These are phyloP conservation scores for Malthinus seriepunctatus DNA, from an alignment of 2,888 invertebrate species.

Conservation along the genomic window DNA sequence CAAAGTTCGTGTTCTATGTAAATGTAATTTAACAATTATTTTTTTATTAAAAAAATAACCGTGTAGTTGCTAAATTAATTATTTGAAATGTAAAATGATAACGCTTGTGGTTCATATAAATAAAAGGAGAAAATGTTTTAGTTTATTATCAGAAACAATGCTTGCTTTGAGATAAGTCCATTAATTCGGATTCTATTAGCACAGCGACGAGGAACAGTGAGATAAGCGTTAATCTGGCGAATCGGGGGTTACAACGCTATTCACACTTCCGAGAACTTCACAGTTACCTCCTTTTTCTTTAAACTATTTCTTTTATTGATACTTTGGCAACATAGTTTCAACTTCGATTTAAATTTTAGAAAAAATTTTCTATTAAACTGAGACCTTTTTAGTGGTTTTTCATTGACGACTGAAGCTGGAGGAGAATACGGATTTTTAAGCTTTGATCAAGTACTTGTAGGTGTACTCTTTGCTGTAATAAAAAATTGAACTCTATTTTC, in stretches of 20 bases:
- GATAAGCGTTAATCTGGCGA: conserved; percentile 42
- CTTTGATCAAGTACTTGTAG: too few species aligned
- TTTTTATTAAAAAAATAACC: not conserved
- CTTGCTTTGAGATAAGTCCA: conserved; percentile 41
- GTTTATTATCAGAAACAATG: conserved; percentile 41
- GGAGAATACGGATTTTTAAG: too few species aligned
- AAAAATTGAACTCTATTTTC: too few species aligned
- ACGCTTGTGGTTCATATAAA: conserved; percentile 36
- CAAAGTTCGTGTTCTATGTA: conserved; percentile 9
- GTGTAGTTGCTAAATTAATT: conserved; percentile 39
- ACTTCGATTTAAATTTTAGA: too few species aligned
- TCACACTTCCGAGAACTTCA: conserved; percentile 35
- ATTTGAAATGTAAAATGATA: conserved; percentile 35
- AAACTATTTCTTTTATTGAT: conserved; percentile 15
- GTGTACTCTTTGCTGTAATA: too few species aligned
- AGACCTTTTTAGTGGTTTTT: too few species aligned
- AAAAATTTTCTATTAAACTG: too few species aligned
- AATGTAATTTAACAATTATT: not conserved
- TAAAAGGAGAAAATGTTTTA: conserved; percentile 33
- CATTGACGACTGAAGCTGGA: too few species aligned
- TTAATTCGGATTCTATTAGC: conserved; percentile 45
- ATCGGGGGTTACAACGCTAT: conserved; percentile 34
- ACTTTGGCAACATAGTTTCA: too few species aligned
- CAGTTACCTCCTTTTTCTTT: conserved; percentile 22
- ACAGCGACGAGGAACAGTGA: conserved; percentile 40